Conservation (phyloP, 1,140 invertebrate species). For the Calliopsis andreniformis region DNA sequence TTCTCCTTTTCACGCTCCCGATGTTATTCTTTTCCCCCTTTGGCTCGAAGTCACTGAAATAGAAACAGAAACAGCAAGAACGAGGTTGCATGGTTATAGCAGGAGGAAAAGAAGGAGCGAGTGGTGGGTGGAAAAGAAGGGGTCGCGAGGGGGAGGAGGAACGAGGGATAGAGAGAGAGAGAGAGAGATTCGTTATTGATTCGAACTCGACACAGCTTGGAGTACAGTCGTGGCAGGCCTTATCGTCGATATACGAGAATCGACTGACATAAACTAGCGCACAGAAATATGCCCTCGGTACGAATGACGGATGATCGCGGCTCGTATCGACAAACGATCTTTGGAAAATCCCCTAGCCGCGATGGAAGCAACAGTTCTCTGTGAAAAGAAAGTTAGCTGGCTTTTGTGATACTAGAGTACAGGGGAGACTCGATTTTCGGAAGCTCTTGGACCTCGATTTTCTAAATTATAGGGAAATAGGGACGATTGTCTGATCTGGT, state of each 20-base stretch:
- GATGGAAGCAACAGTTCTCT: constrained; percentile 11
- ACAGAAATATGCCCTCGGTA: constrained; percentile 18
- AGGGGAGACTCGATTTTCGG: too few relatives aligned
- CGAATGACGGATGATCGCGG: constrained; percentile 55
- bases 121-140: not conserved
- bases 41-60: constrained; percentile 16
- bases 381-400: too few relatives aligned
- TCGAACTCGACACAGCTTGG: constrained; percentile 63
- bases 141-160: not conserved
- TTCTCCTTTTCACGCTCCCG: not conserved
- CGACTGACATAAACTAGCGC: constrained; percentile 34
- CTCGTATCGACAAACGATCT: constrained; percentile 52
- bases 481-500: too few relatives aligned
- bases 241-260: constrained; percentile 36
- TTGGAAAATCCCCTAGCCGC: constrained; percentile 26
- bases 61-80: constrained; percentile 29
- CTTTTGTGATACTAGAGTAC: too few relatives aligned
- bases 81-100: not conserved
- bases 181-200: constrained; percentile 65
- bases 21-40: not conserved
- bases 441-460: too few relatives aligned
- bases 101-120: constrained; percentile 8
- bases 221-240: constrained; percentile 44
- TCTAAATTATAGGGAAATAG: too few relatives aligned
- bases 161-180: not conserved